A percentile compares a stretch with the other conserved stretches of the same genome.
Evolutionary conservation across 2,888 invertebrate species (phyloP).

Genomic region (Pollenia amentaria): DNA sequence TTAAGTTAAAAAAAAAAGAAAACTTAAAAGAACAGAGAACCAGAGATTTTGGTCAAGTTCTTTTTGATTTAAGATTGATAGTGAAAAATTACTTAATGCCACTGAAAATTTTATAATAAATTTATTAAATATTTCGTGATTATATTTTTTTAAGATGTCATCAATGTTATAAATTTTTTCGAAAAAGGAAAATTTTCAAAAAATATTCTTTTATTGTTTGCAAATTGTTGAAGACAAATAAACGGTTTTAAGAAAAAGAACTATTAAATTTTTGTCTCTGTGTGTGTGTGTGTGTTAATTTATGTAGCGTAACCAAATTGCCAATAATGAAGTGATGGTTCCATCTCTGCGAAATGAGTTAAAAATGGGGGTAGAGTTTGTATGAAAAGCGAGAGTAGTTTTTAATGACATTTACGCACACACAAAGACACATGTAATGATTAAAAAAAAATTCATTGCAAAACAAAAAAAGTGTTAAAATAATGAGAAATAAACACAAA

Average conservation of each 20-base stretch:
- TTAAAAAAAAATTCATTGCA: conserved; percentile 30
- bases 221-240: conserved; percentile 41
- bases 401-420: conserved; percentile 59
- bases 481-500: conserved; percentile 59
- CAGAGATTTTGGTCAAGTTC: not conserved
- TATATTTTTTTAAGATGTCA: conserved; percentile 48
- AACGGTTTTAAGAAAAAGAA: conserved; percentile 46
- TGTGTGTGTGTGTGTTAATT: conserved; percentile 66
- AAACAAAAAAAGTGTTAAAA: conserved; percentile 55
- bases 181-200: not conserved
- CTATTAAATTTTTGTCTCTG: conserved; percentile 67
- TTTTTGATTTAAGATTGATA: conserved; percentile 26
- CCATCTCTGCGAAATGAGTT: conserved; percentile 21
- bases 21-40: conserved; percentile 38
- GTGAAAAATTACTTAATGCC: conserved; percentile 65
- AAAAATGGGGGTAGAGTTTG: conserved; percentile 27
- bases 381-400: conserved; percentile 51
- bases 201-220: not conserved
- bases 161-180: conserved; percentile 3
- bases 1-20: not conserved
- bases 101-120: conserved; percentile 33
- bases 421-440: not conserved
- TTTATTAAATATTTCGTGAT: conserved; percentile 2
- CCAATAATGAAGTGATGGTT: conserved; percentile 71
- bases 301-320: conserved; percentile 77